Base-by-base conservation (phyloP, 2,888 invertebrate genomes). In the Rhingia rostrata region DNA sequence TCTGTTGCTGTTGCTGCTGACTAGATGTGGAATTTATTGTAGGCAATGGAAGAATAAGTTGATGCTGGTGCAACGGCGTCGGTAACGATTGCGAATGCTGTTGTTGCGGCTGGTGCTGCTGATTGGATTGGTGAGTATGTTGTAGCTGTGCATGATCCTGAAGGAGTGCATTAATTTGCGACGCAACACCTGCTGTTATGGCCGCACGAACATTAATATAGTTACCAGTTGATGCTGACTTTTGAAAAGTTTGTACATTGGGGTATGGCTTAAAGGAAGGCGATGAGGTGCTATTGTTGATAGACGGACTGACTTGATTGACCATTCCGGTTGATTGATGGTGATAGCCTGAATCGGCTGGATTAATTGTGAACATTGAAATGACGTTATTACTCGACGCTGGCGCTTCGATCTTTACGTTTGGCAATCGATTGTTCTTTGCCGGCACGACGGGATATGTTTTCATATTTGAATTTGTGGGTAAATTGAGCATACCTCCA, bases 211-310 rank as follows among this genome's bases (percentile, higher is more conserved):
- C 87, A 86, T 90, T 91, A 6, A 91, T 87, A 77, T 89, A 91
- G 5, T 89, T 88, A 37, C 90, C 90, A 6, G 90, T 90, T 3
- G 91, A 91, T 1, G 90, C 88, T 0, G 91, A 90, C 77, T 91
- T 91, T 61, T 91, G 91, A 51, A 90, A 90, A 75, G 87, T 89
- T 53, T 87, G 86, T 54, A 86, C 81, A 75, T 80, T 86, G 22
- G 89, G 89, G 87, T 91, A 91, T 12, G 91, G 89, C 70, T 90
- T 91, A 67, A 89, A 91, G 39, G 89, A 87, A 63, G 87, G 63
- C 30, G 75, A 73, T 10, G 84, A 64, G n/a, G 56, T 86, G 47
- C 64, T 85, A 37, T 54, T 86, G 45, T 58, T 86, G 41, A 56
- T 64, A 22, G 86, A 43, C 47, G 80, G n/a, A 39, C 53, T 64